Percentiles rank a stretch among this genome's conserved stretches.
phyloP scores from a whole-genome alignment of 1,140 invertebrate genomes.

The Drosophila rhopaloa region DNA sequence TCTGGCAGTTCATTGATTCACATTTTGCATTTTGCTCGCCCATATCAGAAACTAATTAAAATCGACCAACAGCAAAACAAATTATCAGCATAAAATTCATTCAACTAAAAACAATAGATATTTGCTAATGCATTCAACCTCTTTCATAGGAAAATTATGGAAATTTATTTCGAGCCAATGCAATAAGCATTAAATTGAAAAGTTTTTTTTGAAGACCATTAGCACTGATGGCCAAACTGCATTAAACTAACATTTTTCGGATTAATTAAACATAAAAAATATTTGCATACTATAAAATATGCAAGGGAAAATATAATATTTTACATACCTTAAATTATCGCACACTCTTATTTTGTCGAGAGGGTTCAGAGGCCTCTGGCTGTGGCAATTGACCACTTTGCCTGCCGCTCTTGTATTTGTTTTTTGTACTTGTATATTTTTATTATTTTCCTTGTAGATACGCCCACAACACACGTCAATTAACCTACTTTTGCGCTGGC shows the following conservation, averaged over 20 bases:
- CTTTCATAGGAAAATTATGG: constrained; percentile 7
- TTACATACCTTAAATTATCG: constrained; percentile 37
- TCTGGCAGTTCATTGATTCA: constrained; percentile 19
- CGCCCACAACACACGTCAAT: constrained; percentile 68
- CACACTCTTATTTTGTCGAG: constrained; percentile 9
- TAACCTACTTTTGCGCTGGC: constrained; percentile 62
- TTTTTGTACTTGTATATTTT: constrained; percentile 42
- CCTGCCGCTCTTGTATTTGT: constrained; percentile 22
- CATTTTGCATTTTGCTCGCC: neutral
- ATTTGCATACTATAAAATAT: neutral
- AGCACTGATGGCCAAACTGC: neutral
- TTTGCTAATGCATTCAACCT: constrained; percentile 8
- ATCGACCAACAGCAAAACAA: constrained; percentile 19
- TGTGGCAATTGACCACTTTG: constrained; percentile 21
- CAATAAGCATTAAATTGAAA: neutral
- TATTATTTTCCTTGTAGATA: constrained; percentile 33
- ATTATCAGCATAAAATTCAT: constrained; percentile 17
- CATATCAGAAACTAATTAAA: constrained; percentile 41
- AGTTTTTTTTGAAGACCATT: constrained; percentile 20
- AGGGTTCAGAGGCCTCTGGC: constrained; percentile 16
- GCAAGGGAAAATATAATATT: neutral
- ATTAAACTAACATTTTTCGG: neutral
- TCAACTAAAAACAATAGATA: constrained; percentile 41
- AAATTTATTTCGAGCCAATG: constrained; percentile 1
- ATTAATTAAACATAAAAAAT: neutral